Conservation (phyloP, 2,113 vertebrate species). For the Otocyon megalotis region DNA sequence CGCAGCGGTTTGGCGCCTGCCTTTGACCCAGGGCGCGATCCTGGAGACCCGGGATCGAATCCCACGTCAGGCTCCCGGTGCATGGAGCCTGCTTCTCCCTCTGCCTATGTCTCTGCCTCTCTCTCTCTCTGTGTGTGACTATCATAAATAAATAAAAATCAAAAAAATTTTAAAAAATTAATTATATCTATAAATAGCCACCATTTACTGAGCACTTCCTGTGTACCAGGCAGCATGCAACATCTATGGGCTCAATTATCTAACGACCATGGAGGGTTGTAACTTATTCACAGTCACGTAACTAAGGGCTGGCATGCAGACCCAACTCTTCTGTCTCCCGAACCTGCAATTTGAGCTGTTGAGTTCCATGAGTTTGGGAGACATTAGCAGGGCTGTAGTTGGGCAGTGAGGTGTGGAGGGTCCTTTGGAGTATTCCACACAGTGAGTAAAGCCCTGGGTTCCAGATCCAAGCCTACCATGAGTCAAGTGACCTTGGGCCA, state of each 20-base stretch:
- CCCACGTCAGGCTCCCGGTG: no score
- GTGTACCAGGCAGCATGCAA: neutral
- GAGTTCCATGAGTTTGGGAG: neutral
- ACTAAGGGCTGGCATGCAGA: neutral
- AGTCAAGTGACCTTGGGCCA: neutral
- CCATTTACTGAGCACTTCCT: neutral
- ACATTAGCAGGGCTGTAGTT: neutral
- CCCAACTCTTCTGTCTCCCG: neutral
- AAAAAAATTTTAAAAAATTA: no score
- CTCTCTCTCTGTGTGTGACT: no score
- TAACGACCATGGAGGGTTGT: neutral
- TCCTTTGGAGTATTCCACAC: neutral
- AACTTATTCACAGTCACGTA: neutral
- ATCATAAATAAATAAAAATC: no score
- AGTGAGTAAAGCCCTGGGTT: neutral
- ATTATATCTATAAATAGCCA: neutral
- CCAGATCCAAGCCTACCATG: neutral
- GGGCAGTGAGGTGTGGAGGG: no score
- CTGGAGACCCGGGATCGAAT: no score
- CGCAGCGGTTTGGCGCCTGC: no score
- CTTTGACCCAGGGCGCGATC: no score
- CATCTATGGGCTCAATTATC: neutral
- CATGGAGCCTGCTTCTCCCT: no score
- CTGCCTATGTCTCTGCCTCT: no score
- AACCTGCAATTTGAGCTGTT: neutral